Percentiles rank a stretch among this genome's conserved stretches.
Evolutionary conservation across 1,140 invertebrate genomes (phyloP).

Genomic region (Idris sp.): DNA sequence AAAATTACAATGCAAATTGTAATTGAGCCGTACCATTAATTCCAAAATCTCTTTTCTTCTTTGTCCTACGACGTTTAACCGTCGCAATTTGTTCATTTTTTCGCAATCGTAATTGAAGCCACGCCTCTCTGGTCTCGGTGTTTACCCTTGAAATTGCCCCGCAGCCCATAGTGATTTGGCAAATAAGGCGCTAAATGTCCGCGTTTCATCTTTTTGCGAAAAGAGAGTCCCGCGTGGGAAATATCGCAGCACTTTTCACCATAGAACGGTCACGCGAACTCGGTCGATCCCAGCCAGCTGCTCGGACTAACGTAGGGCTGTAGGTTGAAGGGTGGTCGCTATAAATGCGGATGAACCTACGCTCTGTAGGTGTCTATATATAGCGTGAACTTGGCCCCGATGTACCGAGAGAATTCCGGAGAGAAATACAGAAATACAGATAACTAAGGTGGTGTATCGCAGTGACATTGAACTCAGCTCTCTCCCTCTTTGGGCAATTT

Average conservation of each 20-base stretch:
- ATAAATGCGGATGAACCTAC: conserved; percentile 59
- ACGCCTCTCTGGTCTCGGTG: conserved; percentile 38
- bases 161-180: conserved; percentile 24
- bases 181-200: conserved; percentile 51
- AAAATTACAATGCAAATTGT: conserved; percentile 42
- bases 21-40: conserved; percentile 34
- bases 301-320: conserved; percentile 50
- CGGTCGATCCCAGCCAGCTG: conserved; percentile 51
- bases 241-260: conserved; percentile 16
- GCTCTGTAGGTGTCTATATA: conserved; percentile 60
- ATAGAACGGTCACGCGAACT: conserved; percentile 40
- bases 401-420: conserved; percentile 66
- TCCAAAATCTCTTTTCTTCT: too few species aligned
- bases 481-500: conserved; percentile 53
- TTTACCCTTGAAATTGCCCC: conserved; percentile 44
- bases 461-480: conserved; percentile 74
- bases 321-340: conserved; percentile 59
- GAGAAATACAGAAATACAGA: conserved; percentile 77
- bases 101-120: conserved; percentile 44
- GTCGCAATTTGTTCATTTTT: conserved; percentile 36
- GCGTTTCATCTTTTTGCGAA: conserved; percentile 31
- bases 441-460: conserved; percentile 76
- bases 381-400: conserved; percentile 66
- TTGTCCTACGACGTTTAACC: conserved; percentile 23
- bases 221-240: conserved; percentile 39